Base-by-base conservation (phyloP, 2,888 invertebrate genomes). In the Agrochola litura region DNA sequence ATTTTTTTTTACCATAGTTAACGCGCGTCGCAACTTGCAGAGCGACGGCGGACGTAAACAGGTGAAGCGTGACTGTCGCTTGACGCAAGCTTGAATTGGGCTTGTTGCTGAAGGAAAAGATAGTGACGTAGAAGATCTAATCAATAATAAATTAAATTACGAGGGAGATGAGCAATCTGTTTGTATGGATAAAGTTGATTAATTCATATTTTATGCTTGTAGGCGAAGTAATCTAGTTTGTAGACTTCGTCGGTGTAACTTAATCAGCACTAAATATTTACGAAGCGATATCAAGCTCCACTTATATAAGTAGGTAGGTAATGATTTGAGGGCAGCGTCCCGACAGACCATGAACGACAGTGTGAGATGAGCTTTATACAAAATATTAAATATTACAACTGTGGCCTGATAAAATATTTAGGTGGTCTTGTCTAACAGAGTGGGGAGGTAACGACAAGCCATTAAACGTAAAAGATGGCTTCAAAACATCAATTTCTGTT, bases 241-340 rank as follows among this genome's bases (percentile, higher is more conserved):
- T 9, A n/a, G 10, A 30, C 10, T n/a, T n/a, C n/a, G 52, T 73
- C 37, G 16, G 22, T 56, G 41, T 22, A n/a, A 52, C 22, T 37
- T 76, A 30, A 81, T 81, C 52, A 65, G 65, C 16, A 54, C 58
- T 76, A 60, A 78, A 78, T 81, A 81, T 79, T 81, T 76, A 76
- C 54, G 76, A 79, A 60, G 30, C 76, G 25, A 19, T 72, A 41
- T 22, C 6, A 10, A 37, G n/a, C 37, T 14, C 60, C n/a, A 66
- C 61, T 60, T 75, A 46, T 65, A 60, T 46, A 46, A 46, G 46
- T 54, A 43, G 2, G 58, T 30, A 2, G 30, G 30, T 30, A 46
- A 66, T 82, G 5, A 65, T 66, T 76, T 65, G 58, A 25, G n/a
- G 22, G 22, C 22, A 9, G n/a, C 58, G 46, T 58, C 37, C 37